Base-by-base conservation (phyloP, 37 sponge, comb jelly and placozoan genomes). In the Halisarca cf. caerulea region DNA sequence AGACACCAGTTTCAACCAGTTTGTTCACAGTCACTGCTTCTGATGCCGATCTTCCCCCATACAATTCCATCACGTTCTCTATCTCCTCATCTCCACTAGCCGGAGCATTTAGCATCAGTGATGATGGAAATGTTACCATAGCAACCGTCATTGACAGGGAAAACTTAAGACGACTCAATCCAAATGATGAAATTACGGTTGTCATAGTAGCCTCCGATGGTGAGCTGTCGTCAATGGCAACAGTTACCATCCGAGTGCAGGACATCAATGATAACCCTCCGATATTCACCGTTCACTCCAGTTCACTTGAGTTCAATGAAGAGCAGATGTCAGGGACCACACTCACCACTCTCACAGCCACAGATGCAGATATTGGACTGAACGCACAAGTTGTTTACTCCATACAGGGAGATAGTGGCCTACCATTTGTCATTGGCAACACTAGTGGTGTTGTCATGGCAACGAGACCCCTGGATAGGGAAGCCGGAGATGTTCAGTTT, bases 221-320 rank as follows among this genome's bases (percentile, higher is more conserved):
- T 9, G 90, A 83, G 36, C 58, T 32, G 37, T 33, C 72, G 33
- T 90, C 59, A 82, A 47, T 58, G 20, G 44, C 74, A 11, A 35
- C 15, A 5, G 82, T 87, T 1, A 33, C 15, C 14, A 55, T 87
- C 28, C 24, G 6, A 15, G 33, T 96, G 7, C 33, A 59, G 7
- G 94, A 96, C 69, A 61, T 81, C 0, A 94, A 93, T 47, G 94
- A 96, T 53, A 86, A 89, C 54, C 15, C 62, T 21, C 97, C 97
- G 0, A 25, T 45, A 3, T 83, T 93, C 30, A 17, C 47, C 18
- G 21, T 2, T 0, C 28, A 64, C 21, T 25, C 57, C 8, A 28
- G 35, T 2, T 42, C 75, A 1, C 34, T 39, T 11, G 79, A 80
- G 8, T 20, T 30, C 23, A 27, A 37, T 0, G 45, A 71, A 11